These are phyloP conservation scores for Tragopan temminckii DNA, from an alignment of 2,797 vertebrate genomes.

Conservation along the genomic window DNA sequence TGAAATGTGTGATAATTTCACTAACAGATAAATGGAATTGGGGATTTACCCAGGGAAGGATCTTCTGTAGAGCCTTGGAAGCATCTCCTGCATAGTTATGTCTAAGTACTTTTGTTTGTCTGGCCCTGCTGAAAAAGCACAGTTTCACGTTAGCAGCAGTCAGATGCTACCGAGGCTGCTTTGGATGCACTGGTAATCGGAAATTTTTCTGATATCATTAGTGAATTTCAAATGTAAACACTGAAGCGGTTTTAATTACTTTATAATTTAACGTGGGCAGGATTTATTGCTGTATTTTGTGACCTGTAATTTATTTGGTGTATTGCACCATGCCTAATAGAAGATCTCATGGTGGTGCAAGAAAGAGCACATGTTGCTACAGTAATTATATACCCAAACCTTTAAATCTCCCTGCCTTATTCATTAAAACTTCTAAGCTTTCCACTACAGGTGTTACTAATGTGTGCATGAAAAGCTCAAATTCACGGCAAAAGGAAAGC, in stretches of 20 bases:
- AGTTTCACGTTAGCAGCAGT: not conserved
- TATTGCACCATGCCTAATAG: slow-evolving; percentile 56
- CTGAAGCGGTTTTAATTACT: slow-evolving; percentile 58
- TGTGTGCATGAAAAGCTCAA: slow-evolving; percentile 37
- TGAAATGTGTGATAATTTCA: not conserved
- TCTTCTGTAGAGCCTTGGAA: not conserved
- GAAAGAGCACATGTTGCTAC: slow-evolving; percentile 27
- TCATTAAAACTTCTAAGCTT: slow-evolving; percentile 54
- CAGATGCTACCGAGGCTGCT: not conserved
- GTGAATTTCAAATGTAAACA: slow-evolving; percentile 56
- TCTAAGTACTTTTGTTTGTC: not conserved
- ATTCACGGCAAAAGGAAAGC: slow-evolving; percentile 45
- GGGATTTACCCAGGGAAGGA: not conserved
- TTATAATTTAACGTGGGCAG: slow-evolving; percentile 21
- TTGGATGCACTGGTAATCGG: slow-evolving; percentile 7
- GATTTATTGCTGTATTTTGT: slow-evolving; percentile 57
- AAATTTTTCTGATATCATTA: slow-evolving; percentile 30
- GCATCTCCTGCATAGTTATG: rapidly evolving
- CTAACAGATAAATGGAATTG: not conserved
- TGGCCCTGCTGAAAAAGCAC: not conserved
- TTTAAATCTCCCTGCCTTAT: slow-evolving; percentile 38
- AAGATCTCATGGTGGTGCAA: slow-evolving; percentile 30
- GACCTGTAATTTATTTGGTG: slow-evolving; percentile 63
- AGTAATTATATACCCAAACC: slow-evolving; percentile 57
- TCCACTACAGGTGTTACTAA: slow-evolving; percentile 27